A percentile compares a stretch with the other conserved stretches of the same genome.
These are phyloP conservation scores for Araneus ventricosus DNA, from an alignment of 1,140 invertebrate species.

Conservation along the genomic window DNA sequence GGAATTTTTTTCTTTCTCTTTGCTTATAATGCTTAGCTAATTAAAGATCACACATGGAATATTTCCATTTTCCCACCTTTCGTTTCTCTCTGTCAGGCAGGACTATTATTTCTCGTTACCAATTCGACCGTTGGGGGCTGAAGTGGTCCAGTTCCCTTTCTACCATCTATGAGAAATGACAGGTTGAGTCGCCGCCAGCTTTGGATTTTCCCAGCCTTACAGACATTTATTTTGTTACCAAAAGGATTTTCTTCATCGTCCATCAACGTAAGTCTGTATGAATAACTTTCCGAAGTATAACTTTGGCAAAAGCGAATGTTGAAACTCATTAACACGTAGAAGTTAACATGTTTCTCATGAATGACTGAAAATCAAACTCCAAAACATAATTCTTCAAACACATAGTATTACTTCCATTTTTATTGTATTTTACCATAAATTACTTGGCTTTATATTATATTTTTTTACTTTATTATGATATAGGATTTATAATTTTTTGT, in stretches of 20 bases:
- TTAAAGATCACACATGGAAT: slow-evolving; percentile 19
- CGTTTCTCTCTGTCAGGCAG: neutral
- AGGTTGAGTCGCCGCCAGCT: neutral
- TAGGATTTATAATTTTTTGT: too few relatives aligned
- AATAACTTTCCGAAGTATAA: neutral
- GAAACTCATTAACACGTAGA: too few relatives aligned
- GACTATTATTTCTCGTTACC: slow-evolving; percentile 3
- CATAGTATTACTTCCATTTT: too few relatives aligned
- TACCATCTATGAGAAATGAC: neutral
- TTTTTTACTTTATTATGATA: too few relatives aligned
- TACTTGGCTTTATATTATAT: too few relatives aligned
- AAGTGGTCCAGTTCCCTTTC: neutral
- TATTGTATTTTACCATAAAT: too few relatives aligned
- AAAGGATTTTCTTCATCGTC: neutral
- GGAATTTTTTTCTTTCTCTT: neutral
- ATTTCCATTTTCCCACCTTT: neutral
- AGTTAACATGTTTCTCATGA: too few relatives aligned
- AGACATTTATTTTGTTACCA: slow-evolving; percentile 6
- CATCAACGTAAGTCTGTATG: neutral
- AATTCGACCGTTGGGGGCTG: neutral
- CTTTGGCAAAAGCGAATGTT: neutral
- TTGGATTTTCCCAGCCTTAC: neutral
- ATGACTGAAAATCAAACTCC: too few relatives aligned
- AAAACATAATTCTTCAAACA: too few relatives aligned
- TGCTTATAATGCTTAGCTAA: neutral